Percentiles rank a stretch among this genome's conserved stretches.
phyloP scores from a whole-genome alignment of 2,888 invertebrate genomes.

The Tribolium freemani region DNA sequence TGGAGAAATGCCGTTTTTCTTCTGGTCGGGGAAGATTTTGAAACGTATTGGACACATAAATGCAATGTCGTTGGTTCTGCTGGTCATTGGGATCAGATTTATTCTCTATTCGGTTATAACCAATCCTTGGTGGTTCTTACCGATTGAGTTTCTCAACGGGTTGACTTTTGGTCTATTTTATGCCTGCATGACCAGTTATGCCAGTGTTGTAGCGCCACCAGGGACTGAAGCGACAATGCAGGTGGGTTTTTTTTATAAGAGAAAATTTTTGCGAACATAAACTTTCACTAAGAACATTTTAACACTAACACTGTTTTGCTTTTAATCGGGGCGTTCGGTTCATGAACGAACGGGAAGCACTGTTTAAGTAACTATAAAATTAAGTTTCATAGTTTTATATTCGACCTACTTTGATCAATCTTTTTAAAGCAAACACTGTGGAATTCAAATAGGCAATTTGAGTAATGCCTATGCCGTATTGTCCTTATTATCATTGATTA shows the following conservation, averaged over 20 bases:
- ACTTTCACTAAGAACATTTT: neutral
- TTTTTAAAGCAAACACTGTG: too few species aligned
- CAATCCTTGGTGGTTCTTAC: slow-evolving; percentile 88
- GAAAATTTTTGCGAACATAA: neutral
- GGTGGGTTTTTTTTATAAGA: slow-evolving; percentile 66
- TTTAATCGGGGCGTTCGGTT: too few species aligned
- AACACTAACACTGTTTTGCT: neutral
- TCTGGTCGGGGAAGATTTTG: slow-evolving; percentile 84
- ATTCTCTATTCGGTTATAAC: slow-evolving; percentile 83
- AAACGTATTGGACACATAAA: slow-evolving; percentile 85
- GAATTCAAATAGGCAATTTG: too few species aligned
- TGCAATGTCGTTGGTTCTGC: slow-evolving; percentile 86
- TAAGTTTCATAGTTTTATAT: too few species aligned
- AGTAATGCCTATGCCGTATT: too few species aligned
- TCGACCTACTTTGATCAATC: too few species aligned
- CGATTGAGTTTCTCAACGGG: slow-evolving; percentile 89
- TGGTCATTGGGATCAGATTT: slow-evolving; percentile 85
- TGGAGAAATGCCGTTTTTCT: slow-evolving; percentile 90
- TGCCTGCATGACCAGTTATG: slow-evolving; percentile 90
- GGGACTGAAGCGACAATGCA: slow-evolving; percentile 91
- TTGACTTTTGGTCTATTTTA: slow-evolving; percentile 91
- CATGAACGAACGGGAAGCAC: too few species aligned
- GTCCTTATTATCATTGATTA: too few species aligned
- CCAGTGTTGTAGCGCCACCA: slow-evolving; percentile 84
- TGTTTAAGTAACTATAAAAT: too few species aligned